phyloP scores from a whole-genome alignment of 2,113 vertebrate genomes.

The Campylomormyrus numenius region DNA sequence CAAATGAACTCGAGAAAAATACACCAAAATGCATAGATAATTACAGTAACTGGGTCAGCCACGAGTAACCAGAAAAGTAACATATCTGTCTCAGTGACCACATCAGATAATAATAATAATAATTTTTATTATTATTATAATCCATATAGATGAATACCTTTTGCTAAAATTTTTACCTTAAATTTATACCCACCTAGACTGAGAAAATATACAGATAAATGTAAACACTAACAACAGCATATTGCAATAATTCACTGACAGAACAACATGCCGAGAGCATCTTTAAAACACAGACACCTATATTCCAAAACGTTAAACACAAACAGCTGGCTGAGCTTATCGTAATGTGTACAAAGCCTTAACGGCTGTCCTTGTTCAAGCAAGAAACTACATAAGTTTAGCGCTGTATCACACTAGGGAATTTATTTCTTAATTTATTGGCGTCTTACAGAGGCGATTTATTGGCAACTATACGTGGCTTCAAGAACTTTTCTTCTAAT shows the following conservation, averaged over 20 bases:
- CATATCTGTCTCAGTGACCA: not conserved
- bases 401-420: not conserved
- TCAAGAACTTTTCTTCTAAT: not conserved
- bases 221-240: not conserved
- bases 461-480: not conserved
- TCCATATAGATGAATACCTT: not conserved
- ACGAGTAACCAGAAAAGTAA: not conserved
- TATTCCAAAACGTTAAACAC: not conserved
- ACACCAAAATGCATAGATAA: not conserved
- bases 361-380: not conserved
- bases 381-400: not conserved
- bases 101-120: not conserved
- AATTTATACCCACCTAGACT: not conserved
- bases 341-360: not conserved
- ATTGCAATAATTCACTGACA: not conserved
- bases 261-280: not conserved
- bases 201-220: not conserved
- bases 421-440: not conserved
- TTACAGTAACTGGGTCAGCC: not conserved
- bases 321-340: not conserved
- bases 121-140: not conserved
- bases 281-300: not conserved
- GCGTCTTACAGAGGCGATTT: not conserved
- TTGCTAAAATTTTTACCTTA: not conserved
- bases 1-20: not conserved